A percentile compares a stretch with the other conserved stretches of the same genome.
Evolutionary conservation across 2,797 vertebrate species (phyloP).

Genomic region (Enteromius mattozi): DNA sequence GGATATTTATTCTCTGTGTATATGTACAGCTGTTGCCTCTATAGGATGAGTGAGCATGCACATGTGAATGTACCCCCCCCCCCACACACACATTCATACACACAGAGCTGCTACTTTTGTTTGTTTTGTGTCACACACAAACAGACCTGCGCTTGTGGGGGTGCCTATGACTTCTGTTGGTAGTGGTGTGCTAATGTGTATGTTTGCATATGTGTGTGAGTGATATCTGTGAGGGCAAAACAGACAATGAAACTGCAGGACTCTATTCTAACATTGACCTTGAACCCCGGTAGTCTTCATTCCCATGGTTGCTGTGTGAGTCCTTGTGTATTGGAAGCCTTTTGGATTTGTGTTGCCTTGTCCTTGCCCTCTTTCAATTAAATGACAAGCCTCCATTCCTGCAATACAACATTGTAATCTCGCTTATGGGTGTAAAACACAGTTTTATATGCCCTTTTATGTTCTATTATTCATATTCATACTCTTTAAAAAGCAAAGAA

Average conservation of each 20-base stretch:
- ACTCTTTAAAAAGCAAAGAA: neutral
- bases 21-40: slow-evolving; percentile 49
- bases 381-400: neutral
- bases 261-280: slow-evolving; percentile 86
- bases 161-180: slow-evolving; percentile 9
- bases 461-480: neutral
- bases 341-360: slow-evolving; percentile 8
- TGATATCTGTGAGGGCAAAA: slow-evolving; percentile 59
- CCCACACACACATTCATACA: neutral
- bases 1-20: slow-evolving; percentile 55
- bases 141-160: slow-evolving; percentile 15
- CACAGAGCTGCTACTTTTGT: slow-evolving; percentile 9
- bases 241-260: slow-evolving; percentile 82
- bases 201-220: slow-evolving; percentile 47
- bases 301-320: slow-evolving; percentile 76
- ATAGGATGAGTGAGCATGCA: slow-evolving; percentile 11
- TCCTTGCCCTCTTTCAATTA: slow-evolving; percentile 25
- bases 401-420: neutral
- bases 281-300: slow-evolving; percentile 85
- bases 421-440: neutral
- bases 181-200: slow-evolving; percentile 35
- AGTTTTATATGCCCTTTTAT: neutral
- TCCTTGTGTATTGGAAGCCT: slow-evolving; percentile 55
- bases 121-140: slow-evolving; percentile 30
- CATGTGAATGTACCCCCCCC: slow-evolving; percentile 1